phyloP scores from a whole-genome alignment of 2,888 invertebrate genomes.

The Mongoloraphidia duomilia region DNA sequence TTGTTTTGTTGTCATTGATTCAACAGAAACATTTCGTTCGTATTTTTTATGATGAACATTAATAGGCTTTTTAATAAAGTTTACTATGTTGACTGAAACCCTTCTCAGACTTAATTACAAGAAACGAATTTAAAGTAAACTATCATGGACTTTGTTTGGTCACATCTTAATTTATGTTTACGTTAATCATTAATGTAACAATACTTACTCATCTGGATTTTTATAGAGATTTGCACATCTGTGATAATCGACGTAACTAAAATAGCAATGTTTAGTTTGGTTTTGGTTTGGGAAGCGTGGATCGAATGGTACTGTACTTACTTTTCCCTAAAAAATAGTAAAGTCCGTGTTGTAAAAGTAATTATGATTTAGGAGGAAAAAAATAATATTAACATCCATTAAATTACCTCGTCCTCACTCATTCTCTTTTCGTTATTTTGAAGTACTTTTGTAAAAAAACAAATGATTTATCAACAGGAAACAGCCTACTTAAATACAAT shows the following conservation, averaged over 20 bases:
- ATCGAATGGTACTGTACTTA: constrained; percentile 71
- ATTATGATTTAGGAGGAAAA: no score
- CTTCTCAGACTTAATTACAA: no score
- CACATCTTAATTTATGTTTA: no score
- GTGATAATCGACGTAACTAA: constrained; percentile 19
- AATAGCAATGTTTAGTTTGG: constrained; percentile 49
- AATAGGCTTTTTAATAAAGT: no score
- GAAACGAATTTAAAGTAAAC: no score
- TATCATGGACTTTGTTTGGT: no score
- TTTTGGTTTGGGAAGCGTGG: constrained; percentile 87
- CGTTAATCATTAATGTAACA: no score
- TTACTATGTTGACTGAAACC: no score
- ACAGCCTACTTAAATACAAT: neutral
- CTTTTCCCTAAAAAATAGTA: constrained; percentile 19
- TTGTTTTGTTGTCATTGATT: no score
- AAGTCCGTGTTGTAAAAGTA: neutral
- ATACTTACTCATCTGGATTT: no score
- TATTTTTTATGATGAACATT: no score
- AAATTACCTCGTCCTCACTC: neutral
- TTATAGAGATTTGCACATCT: constrained; percentile 12
- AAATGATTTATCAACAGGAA: neutral
- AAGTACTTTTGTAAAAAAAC: neutral
- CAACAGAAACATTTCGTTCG: no score
- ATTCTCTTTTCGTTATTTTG: neutral
- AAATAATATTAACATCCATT: neutral